phyloP scores from a whole-genome alignment of 2,888 invertebrate species.

The Pristionchus exspectatus region DNA sequence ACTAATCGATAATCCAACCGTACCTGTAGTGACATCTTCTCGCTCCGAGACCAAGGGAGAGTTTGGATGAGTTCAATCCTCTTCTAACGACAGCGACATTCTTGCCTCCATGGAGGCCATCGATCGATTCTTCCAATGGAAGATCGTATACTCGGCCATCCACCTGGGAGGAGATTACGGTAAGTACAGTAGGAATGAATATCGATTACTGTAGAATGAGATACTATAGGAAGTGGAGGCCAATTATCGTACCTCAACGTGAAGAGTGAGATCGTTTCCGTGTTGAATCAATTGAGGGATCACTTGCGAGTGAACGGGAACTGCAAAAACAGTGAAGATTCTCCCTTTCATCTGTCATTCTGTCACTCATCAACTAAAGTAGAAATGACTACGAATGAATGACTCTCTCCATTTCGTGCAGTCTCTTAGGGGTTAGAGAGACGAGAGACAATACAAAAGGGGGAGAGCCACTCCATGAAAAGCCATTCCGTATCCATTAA shows the following conservation, averaged over 20 bases:
- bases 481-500: background rate
- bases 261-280: constrained; percentile 3
- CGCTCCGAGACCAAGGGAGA: constrained; percentile 20
- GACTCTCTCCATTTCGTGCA: background rate
- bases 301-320: constrained; percentile 66
- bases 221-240: background rate
- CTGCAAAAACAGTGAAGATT: constrained; percentile 58
- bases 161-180: constrained; percentile 36
- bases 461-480: too few species aligned
- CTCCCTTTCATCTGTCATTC: constrained; percentile 2
- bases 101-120: constrained; percentile 37
- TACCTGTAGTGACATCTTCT: constrained; percentile 51
- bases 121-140: constrained; percentile 59
- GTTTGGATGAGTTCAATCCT: constrained; percentile 44
- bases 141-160: constrained; percentile 60
- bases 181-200: background rate
- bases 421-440: too few species aligned
- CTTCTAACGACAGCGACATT: background rate
- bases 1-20: background rate
- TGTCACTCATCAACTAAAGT: constrained; percentile 17
- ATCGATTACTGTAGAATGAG: background rate
- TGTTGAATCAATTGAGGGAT: constrained; percentile 59
- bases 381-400: background rate
- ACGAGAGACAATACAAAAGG: too few species aligned
- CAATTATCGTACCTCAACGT: constrained; percentile 21